Evolutionary conservation across 2,113 vertebrate genomes (phyloP).

Genomic region (Thryonomys swinderianus): DNA sequence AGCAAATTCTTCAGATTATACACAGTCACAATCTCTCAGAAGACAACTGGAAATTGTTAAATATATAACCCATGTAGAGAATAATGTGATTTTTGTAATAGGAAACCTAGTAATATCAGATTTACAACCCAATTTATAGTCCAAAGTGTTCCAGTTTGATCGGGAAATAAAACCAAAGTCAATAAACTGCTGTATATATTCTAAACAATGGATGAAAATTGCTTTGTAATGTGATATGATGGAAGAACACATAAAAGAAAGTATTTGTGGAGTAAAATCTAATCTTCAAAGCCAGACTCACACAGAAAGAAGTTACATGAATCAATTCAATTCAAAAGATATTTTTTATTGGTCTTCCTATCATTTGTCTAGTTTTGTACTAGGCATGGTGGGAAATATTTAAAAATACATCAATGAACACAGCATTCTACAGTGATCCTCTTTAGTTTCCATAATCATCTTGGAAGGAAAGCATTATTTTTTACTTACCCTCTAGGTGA

Average conservation of each 20-base stretch:
- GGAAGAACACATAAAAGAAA: slow-evolving; percentile 48
- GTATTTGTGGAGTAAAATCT: background rate
- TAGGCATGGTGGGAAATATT: background rate
- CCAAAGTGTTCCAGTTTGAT: slow-evolving; percentile 45
- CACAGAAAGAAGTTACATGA: slow-evolving; percentile 47
- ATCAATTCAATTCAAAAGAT: slow-evolving; percentile 43
- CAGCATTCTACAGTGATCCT: background rate
- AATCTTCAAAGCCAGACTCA: slow-evolving; percentile 48
- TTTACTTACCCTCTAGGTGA: background rate
- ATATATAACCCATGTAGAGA: slow-evolving; percentile 44
- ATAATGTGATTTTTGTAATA: slow-evolving; percentile 54
- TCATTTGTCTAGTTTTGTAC: background rate
- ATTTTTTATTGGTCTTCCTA: background rate
- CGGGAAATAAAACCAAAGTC: slow-evolving; percentile 66
- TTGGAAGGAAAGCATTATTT: background rate
- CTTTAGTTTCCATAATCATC: background rate
- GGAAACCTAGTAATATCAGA: slow-evolving; percentile 52
- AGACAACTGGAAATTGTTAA: slow-evolving; percentile 36
- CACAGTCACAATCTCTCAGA: slow-evolving; percentile 12
- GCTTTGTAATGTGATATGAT: background rate
- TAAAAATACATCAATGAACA: background rate
- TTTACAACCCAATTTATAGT: slow-evolving; percentile 51
- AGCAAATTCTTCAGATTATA: slow-evolving; percentile 42
- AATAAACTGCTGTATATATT: slow-evolving; percentile 49
- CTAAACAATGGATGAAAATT: slow-evolving; percentile 36